phyloP scores from a whole-genome alignment of 2,113 vertebrate species.

The Trichomycterus rosablanca region DNA sequence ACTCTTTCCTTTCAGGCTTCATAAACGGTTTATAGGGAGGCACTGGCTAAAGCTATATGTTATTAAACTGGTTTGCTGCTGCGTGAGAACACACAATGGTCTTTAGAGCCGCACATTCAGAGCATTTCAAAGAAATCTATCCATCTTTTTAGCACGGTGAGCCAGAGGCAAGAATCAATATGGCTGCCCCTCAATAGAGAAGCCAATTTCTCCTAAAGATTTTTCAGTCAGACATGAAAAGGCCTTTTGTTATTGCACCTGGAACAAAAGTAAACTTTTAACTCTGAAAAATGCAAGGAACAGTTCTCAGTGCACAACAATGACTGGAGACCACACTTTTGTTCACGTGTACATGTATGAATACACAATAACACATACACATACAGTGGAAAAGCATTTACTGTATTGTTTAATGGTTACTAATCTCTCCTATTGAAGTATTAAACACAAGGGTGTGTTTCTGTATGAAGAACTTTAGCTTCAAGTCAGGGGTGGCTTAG shows the following conservation, averaged over 20 bases:
- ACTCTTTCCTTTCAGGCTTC: slow-evolving; percentile 49
- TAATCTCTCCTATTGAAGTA: no score
- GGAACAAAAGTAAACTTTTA: slow-evolving; percentile 70
- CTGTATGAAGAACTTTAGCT: no score
- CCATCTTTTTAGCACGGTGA: slow-evolving; percentile 65
- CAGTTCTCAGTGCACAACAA: slow-evolving; percentile 12
- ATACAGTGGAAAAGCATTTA: no score
- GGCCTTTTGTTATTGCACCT: slow-evolving; percentile 71
- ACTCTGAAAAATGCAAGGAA: slow-evolving; percentile 48
- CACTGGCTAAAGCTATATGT: slow-evolving; percentile 57
- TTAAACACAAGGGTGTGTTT: no score
- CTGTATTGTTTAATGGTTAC: no score
- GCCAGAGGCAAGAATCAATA: slow-evolving; percentile 71
- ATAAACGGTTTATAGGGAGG: slow-evolving; percentile 51
- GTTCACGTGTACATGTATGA: background rate
- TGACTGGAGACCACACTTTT: background rate
- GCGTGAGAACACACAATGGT: slow-evolving; percentile 63
- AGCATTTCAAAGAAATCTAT: slow-evolving; percentile 74
- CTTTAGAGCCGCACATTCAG: slow-evolving; percentile 65
- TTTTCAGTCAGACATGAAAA: slow-evolving; percentile 74
- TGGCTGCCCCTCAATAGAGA: slow-evolving; percentile 62
- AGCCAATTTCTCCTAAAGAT: slow-evolving; percentile 76
- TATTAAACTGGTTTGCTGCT: slow-evolving; percentile 63
- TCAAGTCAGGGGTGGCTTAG: no score
- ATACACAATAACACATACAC: slow-evolving; percentile 2